Evolutionary conservation across 2,797 vertebrate species (phyloP), one percentile per base, ranked within the genome.

Genomic region (Rousettus madagascariensis): DNA sequence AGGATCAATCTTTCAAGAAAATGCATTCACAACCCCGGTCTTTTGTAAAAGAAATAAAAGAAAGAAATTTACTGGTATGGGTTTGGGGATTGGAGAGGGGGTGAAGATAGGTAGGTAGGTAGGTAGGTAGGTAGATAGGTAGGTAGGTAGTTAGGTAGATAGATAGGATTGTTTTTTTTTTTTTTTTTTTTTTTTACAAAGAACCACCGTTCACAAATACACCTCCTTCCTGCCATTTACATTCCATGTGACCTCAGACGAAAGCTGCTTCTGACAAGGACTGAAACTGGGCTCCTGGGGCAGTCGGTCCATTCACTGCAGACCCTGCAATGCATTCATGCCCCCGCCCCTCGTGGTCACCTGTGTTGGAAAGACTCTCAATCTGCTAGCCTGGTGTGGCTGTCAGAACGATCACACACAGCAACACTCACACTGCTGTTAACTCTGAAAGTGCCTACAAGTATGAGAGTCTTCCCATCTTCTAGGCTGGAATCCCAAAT

Each of bases 261-360:
- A 97, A 96, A 97, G 95, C 86, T 30, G 33, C 41, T 94, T 89
- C 83, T 84, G 86, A 94, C 38, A 77, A n/a, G 74, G n/a, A 75
- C 88, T 61, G 86, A 92, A 85, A 96, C 36, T 26, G 83, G 69
- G 43, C 90, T 97, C 96, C 68, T 57, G n/a, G 82, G 74, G 28
- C 71, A 5, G 88, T 94, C 86, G 51, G 55, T 33, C 90, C 72
- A 22, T 43, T 87, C 77, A 88, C 66, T 91, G 82, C n/a, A 88
- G 86, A 95, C 87, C 49, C 30, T 51, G 13, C 0, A 0, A 94
- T 66, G 19, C 79, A 77, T 71, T 95, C 16, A 63, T 92, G 97
- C 95, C 82, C 17, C 8, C 38, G 85, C 80, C 43, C 24, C 94
- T 92, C 57, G 33, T 2, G 43, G 88, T 43, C 92, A 92, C 51